Percentiles rank a stretch among this genome's conserved stretches.
Evolutionary conservation across 2,888 invertebrate genomes (phyloP).

Genomic region (Choristoneura rosaceana): DNA sequence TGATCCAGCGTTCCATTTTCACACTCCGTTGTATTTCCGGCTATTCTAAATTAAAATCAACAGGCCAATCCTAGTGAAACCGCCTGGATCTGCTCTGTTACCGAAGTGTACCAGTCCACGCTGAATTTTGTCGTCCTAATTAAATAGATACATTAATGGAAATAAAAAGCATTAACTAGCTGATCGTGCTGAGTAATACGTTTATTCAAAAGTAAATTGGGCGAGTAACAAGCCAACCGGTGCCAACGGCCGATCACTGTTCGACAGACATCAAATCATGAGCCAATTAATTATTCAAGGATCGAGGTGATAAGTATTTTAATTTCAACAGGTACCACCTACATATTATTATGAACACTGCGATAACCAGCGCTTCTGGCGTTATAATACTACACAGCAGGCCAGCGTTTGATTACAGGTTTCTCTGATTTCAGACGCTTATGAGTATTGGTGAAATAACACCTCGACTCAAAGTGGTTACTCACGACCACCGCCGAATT

Average conservation of each 20-base stretch:
- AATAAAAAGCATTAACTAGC: slow-evolving; percentile 5
- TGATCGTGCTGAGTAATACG: slow-evolving; percentile 17
- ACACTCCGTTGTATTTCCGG: slow-evolving; percentile 59
- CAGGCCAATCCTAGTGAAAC: slow-evolving; percentile 36
- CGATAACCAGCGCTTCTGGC: slow-evolving; percentile 8
- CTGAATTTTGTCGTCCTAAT: background rate
- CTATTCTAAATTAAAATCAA: slow-evolving; percentile 57
- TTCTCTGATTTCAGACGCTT: slow-evolving; percentile 23
- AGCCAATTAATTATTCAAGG: slow-evolving; percentile 45
- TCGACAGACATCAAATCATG: slow-evolving; percentile 41
- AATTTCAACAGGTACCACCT: background rate
- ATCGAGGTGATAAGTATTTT: slow-evolving; percentile 32
- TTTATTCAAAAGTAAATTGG: slow-evolving; percentile 39
- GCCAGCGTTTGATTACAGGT: slow-evolving; percentile 15
- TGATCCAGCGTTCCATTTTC: slow-evolving; percentile 52
- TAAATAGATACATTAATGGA: background rate
- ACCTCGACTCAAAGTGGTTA: slow-evolving; percentile 55
- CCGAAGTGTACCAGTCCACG: slow-evolving; percentile 16
- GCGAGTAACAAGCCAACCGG: slow-evolving; percentile 42
- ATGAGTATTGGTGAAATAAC: slow-evolving; percentile 44
- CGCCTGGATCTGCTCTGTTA: slow-evolving; percentile 27
- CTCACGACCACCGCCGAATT: slow-evolving; percentile 59
- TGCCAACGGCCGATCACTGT: slow-evolving; percentile 46
- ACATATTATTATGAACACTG: slow-evolving; percentile 11
- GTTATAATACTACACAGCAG: slow-evolving; percentile 1